These are phyloP conservation scores for Galeruca laticollis DNA, from an alignment of 2,888 invertebrate species.

Conservation along the genomic window DNA sequence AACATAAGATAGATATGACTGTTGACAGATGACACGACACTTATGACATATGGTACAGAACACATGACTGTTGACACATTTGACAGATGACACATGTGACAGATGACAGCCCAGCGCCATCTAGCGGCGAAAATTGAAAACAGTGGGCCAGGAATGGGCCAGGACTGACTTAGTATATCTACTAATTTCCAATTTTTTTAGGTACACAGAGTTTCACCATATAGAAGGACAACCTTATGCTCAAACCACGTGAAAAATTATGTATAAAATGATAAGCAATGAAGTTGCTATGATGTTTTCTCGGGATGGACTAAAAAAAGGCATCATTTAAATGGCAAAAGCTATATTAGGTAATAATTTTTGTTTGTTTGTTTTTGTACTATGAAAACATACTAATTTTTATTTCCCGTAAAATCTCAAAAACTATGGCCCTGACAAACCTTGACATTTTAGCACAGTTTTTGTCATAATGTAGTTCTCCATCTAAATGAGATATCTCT, in stretches of 20 bases:
- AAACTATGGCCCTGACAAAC: not conserved
- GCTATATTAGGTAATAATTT: conserved; percentile 4
- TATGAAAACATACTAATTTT: not conserved
- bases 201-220: not conserved
- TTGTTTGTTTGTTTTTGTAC: not conserved
- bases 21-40: too few relatives aligned
- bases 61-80: too few relatives aligned
- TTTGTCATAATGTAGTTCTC: too few relatives aligned
- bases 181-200: too few relatives aligned
- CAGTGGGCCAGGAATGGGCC: too few relatives aligned
- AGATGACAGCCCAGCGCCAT: too few relatives aligned
- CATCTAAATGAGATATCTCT: too few relatives aligned
- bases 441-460: not conserved
- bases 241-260: not conserved
- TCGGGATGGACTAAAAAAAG: not conserved
- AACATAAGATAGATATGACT: too few relatives aligned
- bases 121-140: too few relatives aligned
- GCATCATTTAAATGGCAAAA: conserved; percentile 1
- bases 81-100: too few relatives aligned
- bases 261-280: conserved; percentile 3
- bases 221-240: not conserved
- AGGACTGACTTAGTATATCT: too few relatives aligned
- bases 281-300: conserved; percentile 4
- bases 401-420: not conserved
- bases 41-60: too few relatives aligned